Conservation (phyloP, 2,113 vertebrate species). For the Actinemys pallida region DNA sequence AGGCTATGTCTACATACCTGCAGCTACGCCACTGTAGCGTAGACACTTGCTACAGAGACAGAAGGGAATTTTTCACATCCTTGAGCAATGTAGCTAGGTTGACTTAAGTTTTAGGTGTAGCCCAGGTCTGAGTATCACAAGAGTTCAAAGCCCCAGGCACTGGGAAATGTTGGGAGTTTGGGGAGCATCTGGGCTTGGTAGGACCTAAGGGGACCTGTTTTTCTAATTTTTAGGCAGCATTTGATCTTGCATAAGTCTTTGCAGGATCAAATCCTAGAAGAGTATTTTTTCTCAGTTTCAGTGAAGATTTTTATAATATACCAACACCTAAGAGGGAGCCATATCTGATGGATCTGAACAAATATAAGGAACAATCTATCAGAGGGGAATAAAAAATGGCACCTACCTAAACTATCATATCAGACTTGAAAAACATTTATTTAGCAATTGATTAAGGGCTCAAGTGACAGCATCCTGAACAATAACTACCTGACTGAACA, state of each 20-base stretch:
- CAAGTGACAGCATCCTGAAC: background rate
- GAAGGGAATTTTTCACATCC: background rate
- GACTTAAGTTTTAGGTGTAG: slow-evolving; percentile 23
- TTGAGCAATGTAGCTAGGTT: background rate
- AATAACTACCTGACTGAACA: background rate
- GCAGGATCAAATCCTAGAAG: background rate
- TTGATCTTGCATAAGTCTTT: background rate
- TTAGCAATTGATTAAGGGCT: background rate
- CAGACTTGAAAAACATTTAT: background rate
- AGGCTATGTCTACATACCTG: background rate
- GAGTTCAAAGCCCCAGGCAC: slow-evolving; percentile 19
- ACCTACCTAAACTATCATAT: background rate
- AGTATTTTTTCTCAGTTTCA: background rate
- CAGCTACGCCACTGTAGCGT: background rate
- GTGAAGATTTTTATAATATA: background rate
- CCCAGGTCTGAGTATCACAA: slow-evolving; percentile 43
- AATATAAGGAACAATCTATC: background rate
- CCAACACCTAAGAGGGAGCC: background rate
- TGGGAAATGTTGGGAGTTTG: background rate
- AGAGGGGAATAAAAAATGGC: background rate
- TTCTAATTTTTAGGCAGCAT: background rate
- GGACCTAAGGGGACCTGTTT: background rate
- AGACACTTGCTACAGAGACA: background rate
- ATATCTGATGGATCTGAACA: background rate
- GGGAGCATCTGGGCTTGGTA: background rate